These are phyloP conservation scores for Lasioglossum calceatum DNA, from an alignment of 2,888 invertebrate species.

Conservation along the genomic window DNA sequence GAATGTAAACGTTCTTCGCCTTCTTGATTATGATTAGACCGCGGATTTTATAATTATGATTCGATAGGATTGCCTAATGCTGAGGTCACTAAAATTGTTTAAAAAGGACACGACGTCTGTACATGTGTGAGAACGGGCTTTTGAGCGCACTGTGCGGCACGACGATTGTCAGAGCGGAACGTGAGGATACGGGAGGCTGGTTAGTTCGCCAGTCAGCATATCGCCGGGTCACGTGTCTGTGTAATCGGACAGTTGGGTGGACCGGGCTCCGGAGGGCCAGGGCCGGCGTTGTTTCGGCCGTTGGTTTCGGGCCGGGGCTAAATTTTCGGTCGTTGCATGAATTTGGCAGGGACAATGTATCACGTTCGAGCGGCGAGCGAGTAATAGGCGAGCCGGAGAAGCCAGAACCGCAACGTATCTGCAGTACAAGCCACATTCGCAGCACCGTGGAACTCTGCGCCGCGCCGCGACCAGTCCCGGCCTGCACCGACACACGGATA, in stretches of 20 bases:
- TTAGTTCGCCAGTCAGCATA: slow-evolving; percentile 1
- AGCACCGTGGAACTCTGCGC: slow-evolving; percentile 62
- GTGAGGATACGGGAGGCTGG: not conserved
- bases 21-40: too few relatives aligned
- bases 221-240: slow-evolving; percentile 44
- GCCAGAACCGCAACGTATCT: slow-evolving; percentile 77
- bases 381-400: slow-evolving; percentile 52
- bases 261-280: slow-evolving; percentile 20
- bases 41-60: too few relatives aligned
- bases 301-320: slow-evolving; percentile 38
- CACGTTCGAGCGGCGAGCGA: slow-evolving; percentile 63
- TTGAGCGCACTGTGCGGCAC: not conserved
- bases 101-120: too few relatives aligned
- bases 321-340: slow-evolving; percentile 72
- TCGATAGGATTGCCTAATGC: too few relatives aligned
- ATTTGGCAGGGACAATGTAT: slow-evolving; percentile 74
- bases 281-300: slow-evolving; percentile 26
- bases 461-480: slow-evolving; percentile 13
- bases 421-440: slow-evolving; percentile 76
- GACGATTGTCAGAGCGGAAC: slow-evolving; percentile 7
- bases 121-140: not conserved
- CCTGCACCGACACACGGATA: not conserved
- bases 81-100: too few relatives aligned
- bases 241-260: slow-evolving; percentile 36
- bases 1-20: too few relatives aligned